Base-by-base conservation (phyloP, 1,140 invertebrate species). In the Brachionus paranguensis region DNA sequence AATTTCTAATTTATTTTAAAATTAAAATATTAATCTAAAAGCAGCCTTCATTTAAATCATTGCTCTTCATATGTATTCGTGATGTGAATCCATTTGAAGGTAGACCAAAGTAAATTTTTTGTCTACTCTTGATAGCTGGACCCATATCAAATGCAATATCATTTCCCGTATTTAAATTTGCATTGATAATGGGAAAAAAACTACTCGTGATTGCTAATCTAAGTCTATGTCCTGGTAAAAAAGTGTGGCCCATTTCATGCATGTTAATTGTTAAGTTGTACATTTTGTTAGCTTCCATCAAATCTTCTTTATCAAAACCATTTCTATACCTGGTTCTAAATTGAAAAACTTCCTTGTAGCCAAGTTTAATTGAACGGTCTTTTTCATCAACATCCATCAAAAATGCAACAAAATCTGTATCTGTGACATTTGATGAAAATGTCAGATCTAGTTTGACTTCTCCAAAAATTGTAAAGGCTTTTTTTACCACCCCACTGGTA, bases 301-400 rank as follows among this genome's bases (percentile, higher is more conserved):
- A 5, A 64, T 27, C 20, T 43, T 64, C 33, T 68, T 24, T 41
- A 20, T 81, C 78, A 64, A 33, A 81, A 5, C 78, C 41, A 24
- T 81, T 33, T 64, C 78, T 43, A 33, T 81, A 81, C 27, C 78
- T 43, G 29, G 41, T 41, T 64, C 78, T 43, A 8, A 81, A 47
- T 20, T 43, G 41, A 27, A 24, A 24, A n/a, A 10, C 2, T 20
- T 8, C 24, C 43, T 1, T 60, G 41, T 24, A 64, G 3, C 78
- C 78, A 10, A 81, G 10, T 43, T 43, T 68, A 17, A 81, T 81
- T 20, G 53, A 81, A 81, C 27, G 50, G 0, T n/a, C 78, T 14
- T 81, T 43, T 33, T 55, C 8, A 4, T 60, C 10, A 64, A 81
- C 78, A 45, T 81, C 78, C 55, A 68, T 68, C n/a, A 81, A 41